Evolutionary conservation across 2,797 vertebrate genomes (phyloP).

Genomic region (Microchirus variegatus): DNA sequence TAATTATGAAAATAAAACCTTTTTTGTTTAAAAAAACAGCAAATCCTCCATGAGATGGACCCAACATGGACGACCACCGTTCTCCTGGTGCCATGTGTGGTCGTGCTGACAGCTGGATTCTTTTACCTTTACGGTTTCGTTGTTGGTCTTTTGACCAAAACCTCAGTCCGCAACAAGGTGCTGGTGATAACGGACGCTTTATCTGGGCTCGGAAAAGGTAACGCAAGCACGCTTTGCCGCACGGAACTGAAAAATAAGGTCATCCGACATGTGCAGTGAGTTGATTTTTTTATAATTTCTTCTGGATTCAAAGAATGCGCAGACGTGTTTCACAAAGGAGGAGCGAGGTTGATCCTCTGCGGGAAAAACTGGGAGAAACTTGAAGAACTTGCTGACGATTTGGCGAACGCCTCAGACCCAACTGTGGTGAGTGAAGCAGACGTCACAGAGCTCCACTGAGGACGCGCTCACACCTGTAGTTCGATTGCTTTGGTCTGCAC

Average conservation of each 20-base stretch:
- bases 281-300: neutral
- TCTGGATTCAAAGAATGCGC: slow-evolving; percentile 84
- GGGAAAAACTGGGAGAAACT: slow-evolving; percentile 92
- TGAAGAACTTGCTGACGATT: slow-evolving; percentile 83
- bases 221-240: slow-evolving; percentile 6
- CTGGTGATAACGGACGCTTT: slow-evolving; percentile 91
- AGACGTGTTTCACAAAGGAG: slow-evolving; percentile 87
- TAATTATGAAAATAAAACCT: neutral
- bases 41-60: slow-evolving; percentile 79
- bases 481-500: too few relatives aligned
- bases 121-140: slow-evolving; percentile 87
- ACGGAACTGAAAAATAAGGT: neutral
- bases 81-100: slow-evolving; percentile 82
- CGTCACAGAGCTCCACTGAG: too few relatives aligned
- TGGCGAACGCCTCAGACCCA: slow-evolving; percentile 87
- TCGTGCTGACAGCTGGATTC: slow-evolving; percentile 86
- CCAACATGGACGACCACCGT: slow-evolving; percentile 66
- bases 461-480: too few relatives aligned
- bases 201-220: slow-evolving; percentile 91
- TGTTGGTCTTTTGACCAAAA: slow-evolving; percentile 84
- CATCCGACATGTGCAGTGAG: too few relatives aligned
- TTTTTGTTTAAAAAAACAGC: slow-evolving; percentile 9
- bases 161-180: slow-evolving; percentile 90
- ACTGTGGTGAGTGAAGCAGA: slow-evolving; percentile 76
- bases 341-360: slow-evolving; percentile 91